These are phyloP conservation scores for Pemphredon lugubris DNA, from an alignment of 2,888 invertebrate genomes.

Conservation along the genomic window DNA sequence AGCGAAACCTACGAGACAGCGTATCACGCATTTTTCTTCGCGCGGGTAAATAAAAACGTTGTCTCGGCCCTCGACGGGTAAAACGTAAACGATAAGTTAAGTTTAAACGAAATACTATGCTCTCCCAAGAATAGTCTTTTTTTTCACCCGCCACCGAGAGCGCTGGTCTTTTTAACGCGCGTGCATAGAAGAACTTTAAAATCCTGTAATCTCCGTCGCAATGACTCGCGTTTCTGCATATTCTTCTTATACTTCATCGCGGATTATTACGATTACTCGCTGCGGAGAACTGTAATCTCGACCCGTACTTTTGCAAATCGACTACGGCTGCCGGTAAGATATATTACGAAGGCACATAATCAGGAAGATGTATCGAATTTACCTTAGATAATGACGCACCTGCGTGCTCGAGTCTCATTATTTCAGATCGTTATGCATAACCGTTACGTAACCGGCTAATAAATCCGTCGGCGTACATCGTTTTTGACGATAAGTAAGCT, in stretches of 20 bases:
- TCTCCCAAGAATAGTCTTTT: too few species aligned
- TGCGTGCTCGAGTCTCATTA: constrained; percentile 10
- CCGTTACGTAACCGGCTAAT: constrained; percentile 14
- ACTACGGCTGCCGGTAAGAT: neutral
- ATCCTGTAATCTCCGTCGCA: too few species aligned
- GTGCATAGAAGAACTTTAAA: neutral
- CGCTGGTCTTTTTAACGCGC: too few species aligned
- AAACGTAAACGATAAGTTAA: too few species aligned
- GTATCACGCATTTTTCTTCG: too few species aligned
- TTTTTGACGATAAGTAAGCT: too few species aligned
- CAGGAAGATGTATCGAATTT: neutral
- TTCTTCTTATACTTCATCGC: neutral
- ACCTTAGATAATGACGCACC: neutral
- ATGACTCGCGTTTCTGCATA: neutral
- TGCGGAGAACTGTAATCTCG: constrained; percentile 20
- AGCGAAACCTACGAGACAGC: too few species aligned
- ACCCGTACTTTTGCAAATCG: constrained; percentile 13
- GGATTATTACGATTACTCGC: neutral
- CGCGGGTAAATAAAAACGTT: too few species aligned
- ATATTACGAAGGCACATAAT: constrained; percentile 6
- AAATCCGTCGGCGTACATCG: neutral
- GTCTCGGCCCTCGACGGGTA: too few species aligned
- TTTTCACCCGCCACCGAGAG: too few species aligned
- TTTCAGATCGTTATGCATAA: constrained; percentile 7
- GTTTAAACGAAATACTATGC: too few species aligned